phyloP scores from a whole-genome alignment of 2,888 invertebrate species.

The Drosophila diplacantha region DNA sequence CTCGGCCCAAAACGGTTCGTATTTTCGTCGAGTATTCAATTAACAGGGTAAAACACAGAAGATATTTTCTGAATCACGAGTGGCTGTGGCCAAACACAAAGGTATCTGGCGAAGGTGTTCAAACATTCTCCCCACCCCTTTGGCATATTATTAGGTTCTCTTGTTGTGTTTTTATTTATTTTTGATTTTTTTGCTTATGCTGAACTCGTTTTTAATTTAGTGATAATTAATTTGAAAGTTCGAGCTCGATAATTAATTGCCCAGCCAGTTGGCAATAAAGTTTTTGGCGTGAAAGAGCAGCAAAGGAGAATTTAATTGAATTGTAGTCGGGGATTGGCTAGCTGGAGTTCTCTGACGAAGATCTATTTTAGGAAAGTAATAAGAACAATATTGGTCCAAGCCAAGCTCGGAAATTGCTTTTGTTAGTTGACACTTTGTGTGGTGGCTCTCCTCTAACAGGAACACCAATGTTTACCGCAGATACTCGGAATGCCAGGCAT shows the following conservation, averaged over 20 bases:
- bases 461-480: slow-evolving; percentile 13
- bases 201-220: slow-evolving; percentile 61
- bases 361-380: slow-evolving; percentile 9
- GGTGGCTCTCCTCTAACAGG: slow-evolving; percentile 2
- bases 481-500: slow-evolving; percentile 11
- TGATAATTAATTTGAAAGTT: slow-evolving; percentile 61
- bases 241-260: slow-evolving; percentile 50
- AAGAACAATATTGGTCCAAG: slow-evolving; percentile 9
- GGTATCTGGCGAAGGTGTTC: slow-evolving; percentile 29
- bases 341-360: slow-evolving; percentile 12
- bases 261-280: slow-evolving; percentile 35
- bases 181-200: slow-evolving; percentile 18
- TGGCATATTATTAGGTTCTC: slow-evolving; percentile 6
- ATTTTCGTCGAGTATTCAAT: slow-evolving; percentile 47
- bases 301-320: slow-evolving; percentile 20
- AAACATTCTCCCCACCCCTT: slow-evolving; percentile 44
- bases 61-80: slow-evolving; percentile 55
- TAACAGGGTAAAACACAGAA: slow-evolving; percentile 31
- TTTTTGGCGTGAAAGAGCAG: slow-evolving; percentile 20
- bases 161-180: slow-evolving; percentile 1
- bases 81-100: slow-evolving; percentile 19
- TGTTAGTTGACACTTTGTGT: slow-evolving; percentile 5
- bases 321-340: slow-evolving; percentile 5
- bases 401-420: background rate
- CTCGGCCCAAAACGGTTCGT: slow-evolving; percentile 7